These are phyloP conservation scores for Paramormyrops hopkinsi DNA, from an alignment of 2,797 vertebrate genomes.

Conservation along the genomic window DNA sequence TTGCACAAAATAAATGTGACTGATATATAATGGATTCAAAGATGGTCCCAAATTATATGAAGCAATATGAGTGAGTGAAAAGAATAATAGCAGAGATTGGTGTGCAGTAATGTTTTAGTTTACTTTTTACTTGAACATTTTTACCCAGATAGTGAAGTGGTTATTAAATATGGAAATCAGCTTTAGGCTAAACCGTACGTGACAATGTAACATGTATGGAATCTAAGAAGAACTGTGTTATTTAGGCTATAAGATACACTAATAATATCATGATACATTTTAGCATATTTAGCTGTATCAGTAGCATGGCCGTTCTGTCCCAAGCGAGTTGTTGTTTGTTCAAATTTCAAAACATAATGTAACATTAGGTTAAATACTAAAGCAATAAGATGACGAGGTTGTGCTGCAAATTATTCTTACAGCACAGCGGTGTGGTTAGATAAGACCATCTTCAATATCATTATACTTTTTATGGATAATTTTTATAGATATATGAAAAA, in stretches of 20 bases:
- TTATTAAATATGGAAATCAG: neutral
- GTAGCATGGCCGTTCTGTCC: neutral
- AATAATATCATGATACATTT: neutral
- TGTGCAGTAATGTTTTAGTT: neutral
- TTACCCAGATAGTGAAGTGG: neutral
- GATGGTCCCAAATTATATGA: neutral
- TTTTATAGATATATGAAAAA: neutral
- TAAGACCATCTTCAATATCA: neutral
- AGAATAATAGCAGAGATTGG: neutral
- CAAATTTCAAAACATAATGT: neutral
- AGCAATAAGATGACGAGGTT: neutral
- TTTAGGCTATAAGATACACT: neutral
- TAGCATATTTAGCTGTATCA: neutral
- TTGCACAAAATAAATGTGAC: neutral
- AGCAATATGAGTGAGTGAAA: neutral
- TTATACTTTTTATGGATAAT: neutral
- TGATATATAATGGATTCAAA: neutral
- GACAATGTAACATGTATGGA: neutral
- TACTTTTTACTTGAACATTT: neutral
- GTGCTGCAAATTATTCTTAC: neutral
- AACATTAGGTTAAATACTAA: conserved; percentile 10
- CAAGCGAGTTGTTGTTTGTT: neutral
- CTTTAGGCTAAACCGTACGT: neutral
- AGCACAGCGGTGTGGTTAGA: neutral
- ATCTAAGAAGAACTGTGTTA: neutral